phyloP scores from a whole-genome alignment of 64 coral and sea anemone species.

The Actinia equina region DNA sequence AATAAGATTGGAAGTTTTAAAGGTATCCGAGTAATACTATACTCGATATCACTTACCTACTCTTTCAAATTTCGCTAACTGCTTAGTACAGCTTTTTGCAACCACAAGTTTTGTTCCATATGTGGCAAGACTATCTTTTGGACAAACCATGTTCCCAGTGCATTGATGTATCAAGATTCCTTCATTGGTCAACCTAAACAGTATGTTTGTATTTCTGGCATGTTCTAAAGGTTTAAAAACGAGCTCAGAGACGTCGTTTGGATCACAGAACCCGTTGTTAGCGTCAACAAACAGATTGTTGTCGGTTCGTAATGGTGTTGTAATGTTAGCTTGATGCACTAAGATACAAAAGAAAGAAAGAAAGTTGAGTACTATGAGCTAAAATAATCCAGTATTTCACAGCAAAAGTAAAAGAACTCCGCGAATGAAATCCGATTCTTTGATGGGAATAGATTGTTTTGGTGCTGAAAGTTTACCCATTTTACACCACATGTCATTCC shows the following conservation, averaged over 20 bases:
- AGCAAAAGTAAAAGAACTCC: no score
- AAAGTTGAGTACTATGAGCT: no score
- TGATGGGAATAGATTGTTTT: no score
- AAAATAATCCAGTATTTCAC: no score
- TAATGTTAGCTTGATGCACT: not conserved
- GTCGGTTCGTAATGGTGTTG: constrained; percentile 8
- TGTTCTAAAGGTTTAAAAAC: not conserved
- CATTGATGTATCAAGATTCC: constrained; percentile 28
- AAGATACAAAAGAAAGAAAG: no score
- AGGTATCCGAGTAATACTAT: no score
- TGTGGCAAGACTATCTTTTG: not conserved
- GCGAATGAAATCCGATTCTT: no score
- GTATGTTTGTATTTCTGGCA: not conserved
- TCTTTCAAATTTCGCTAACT: constrained; percentile 35
- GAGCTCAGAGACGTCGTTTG: constrained; percentile 8
- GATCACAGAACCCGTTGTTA: constrained; percentile 6
- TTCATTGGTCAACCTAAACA: constrained; percentile 16
- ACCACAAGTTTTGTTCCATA: constrained; percentile 35
- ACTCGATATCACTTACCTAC: not conserved
- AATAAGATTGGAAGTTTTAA: no score
- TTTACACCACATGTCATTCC: no score
- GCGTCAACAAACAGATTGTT: constrained; percentile 29
- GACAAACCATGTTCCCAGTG: constrained; percentile 30
- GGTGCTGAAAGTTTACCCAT: no score
- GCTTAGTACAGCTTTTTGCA: not conserved